Conservation (phyloP, 2,797 vertebrate species). For the Taenioides sp. region DNA sequence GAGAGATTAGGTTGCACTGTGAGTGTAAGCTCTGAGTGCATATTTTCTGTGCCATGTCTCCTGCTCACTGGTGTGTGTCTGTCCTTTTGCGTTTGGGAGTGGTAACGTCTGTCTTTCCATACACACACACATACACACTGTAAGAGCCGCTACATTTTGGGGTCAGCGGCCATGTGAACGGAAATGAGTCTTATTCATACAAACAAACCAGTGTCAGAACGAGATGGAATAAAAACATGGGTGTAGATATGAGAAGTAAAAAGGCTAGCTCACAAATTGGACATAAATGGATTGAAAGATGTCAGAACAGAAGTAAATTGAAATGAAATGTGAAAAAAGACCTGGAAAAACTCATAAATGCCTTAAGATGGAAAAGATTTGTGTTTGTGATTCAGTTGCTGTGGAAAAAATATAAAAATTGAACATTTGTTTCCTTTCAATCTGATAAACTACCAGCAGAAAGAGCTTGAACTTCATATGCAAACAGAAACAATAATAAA, state of each 20-base stretch:
- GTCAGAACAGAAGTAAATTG: background rate
- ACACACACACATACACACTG: background rate
- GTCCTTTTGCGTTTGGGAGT: constrained; percentile 20
- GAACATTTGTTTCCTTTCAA: background rate
- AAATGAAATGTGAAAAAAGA: background rate
- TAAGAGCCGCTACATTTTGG: background rate
- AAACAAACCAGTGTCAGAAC: constrained; percentile 11
- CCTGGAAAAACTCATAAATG: background rate
- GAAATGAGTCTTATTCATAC: constrained; percentile 30
- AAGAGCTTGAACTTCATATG: background rate
- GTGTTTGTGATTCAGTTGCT: background rate
- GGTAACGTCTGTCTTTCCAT: constrained; percentile 28
- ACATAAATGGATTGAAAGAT: constrained; percentile 14
- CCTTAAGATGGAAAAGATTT: background rate
- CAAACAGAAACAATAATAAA: background rate
- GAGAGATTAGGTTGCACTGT: constrained; percentile 38
- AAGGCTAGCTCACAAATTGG: constrained; percentile 6
- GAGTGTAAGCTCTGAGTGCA: constrained; percentile 8
- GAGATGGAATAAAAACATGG: constrained; percentile 11
- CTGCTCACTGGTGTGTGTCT: constrained; percentile 36
- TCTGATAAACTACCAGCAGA: background rate
- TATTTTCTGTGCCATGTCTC: constrained; percentile 19
- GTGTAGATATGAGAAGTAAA: background rate
- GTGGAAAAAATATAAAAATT: background rate
- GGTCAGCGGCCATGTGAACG: constrained; percentile 41